Percentiles rank a stretch among this genome's conserved stretches.
These are phyloP conservation scores for Pterophyllum scalare DNA, from an alignment of 2,113 vertebrate species.

Conservation along the genomic window DNA sequence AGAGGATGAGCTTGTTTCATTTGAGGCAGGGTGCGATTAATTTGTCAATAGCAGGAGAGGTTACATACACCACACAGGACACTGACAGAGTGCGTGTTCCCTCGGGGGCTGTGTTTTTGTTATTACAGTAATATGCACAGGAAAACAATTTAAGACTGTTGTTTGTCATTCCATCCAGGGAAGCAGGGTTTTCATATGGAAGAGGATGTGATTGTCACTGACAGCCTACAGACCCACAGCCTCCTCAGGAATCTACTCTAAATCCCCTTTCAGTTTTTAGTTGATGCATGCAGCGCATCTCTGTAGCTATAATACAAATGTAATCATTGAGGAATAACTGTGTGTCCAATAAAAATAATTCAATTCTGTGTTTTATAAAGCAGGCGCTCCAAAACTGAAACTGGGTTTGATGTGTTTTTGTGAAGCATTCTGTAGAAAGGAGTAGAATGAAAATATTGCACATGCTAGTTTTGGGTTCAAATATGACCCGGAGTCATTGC, in stretches of 20 bases:
- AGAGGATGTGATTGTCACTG: constrained; percentile 11
- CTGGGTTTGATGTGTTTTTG: not conserved
- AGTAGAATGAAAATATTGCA: not conserved
- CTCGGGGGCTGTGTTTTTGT: not conserved
- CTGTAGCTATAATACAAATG: not conserved
- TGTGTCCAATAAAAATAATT: not conserved
- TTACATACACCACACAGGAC: not conserved
- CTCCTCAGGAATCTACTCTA: constrained; percentile 16
- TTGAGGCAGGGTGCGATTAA: not conserved
- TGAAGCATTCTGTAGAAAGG: not conserved
- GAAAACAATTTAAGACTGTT: not conserved
- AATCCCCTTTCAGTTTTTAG: not conserved
- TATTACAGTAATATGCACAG: not conserved
- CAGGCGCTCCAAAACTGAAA: not conserved
- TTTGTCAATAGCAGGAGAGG: not conserved
- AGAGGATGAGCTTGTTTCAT: not conserved
- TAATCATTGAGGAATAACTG: not conserved
- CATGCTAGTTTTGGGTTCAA: not conserved
- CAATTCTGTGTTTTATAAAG: not conserved
- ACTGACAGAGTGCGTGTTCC: not conserved
- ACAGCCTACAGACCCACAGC: not conserved
- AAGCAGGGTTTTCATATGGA: not conserved
- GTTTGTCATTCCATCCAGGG: not conserved
- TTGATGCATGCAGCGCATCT: not conserved
- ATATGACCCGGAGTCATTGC: not conserved